Evolutionary conservation across 1,140 invertebrate genomes (phyloP).

Genomic region (Carcinoscorpius rotundicauda): DNA sequence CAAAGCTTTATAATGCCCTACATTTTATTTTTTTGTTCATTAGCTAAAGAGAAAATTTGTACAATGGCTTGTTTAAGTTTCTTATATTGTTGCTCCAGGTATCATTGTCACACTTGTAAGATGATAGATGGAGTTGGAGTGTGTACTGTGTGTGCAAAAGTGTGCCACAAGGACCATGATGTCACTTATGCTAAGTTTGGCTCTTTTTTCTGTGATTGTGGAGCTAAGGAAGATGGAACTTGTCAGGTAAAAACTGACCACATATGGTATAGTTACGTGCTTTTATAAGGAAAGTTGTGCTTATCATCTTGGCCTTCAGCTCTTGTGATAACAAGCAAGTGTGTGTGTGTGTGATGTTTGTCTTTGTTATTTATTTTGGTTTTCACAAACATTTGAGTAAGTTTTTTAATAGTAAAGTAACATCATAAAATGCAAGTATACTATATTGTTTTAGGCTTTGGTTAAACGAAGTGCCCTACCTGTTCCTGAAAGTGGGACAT

Average conservation of each 20-base stretch:
- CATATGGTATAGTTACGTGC: not conserved
- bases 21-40: too few relatives aligned
- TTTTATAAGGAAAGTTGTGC: too few relatives aligned
- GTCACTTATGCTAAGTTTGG: constrained; percentile 96
- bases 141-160: constrained; percentile 90
- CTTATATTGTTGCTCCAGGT: constrained; percentile 43
- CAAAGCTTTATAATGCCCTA: too few relatives aligned
- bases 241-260: constrained; percentile 37
- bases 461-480: constrained; percentile 53
- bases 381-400: not conserved
- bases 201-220: constrained; percentile 98
- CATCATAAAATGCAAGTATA: constrained; percentile 1
- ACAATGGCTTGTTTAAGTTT: too few relatives aligned
- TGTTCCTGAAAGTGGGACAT: constrained; percentile 22
- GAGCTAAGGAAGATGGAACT: constrained; percentile 80
- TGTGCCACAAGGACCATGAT: constrained; percentile 93
- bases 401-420: not conserved
- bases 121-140: constrained; percentile 97
- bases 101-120: constrained; percentile 94
- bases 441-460: constrained; percentile 41
- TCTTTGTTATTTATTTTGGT: not conserved
- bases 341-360: too few relatives aligned
- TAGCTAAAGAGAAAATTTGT: too few relatives aligned
- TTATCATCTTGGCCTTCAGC: too few relatives aligned
- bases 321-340: too few relatives aligned